These are phyloP conservation scores for Drosophila histrio DNA, from an alignment of 2,888 invertebrate species.

Conservation along the genomic window DNA sequence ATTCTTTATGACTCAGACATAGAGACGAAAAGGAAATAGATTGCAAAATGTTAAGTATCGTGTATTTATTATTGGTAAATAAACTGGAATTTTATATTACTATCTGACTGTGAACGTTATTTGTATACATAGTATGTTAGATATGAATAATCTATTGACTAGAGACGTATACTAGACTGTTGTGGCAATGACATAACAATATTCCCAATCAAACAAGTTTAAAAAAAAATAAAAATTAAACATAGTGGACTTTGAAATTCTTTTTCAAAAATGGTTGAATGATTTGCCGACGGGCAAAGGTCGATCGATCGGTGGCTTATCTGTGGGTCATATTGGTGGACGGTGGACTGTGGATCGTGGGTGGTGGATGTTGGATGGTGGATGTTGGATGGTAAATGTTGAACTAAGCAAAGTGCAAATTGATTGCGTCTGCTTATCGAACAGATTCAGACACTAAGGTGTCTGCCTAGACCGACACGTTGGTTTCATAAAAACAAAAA, in stretches of 20 bases:
- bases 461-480: background rate
- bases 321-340: slow-evolving; percentile 13
- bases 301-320: slow-evolving; percentile 11
- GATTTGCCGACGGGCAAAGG: slow-evolving; percentile 32
- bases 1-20: slow-evolving; percentile 5
- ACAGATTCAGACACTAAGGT: slow-evolving; percentile 2
- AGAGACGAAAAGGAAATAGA: background rate
- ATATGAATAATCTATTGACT: slow-evolving; percentile 1
- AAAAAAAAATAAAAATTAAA: background rate
- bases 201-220: background rate
- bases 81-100: slow-evolving; percentile 5
- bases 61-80: slow-evolving; percentile 3
- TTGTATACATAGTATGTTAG: no score
- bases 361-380: background rate
- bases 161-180: background rate
- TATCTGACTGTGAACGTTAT: background rate
- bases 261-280: background rate
- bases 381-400: background rate
- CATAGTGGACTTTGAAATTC: slow-evolving; percentile 6
- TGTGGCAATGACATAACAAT: slow-evolving; percentile 1
- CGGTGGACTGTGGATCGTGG: slow-evolving; percentile 5
- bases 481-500: background rate
- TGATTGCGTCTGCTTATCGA: slow-evolving; percentile 28
- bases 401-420: slow-evolving; percentile 48
- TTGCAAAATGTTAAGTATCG: slow-evolving; percentile 13